phyloP scores from a whole-genome alignment of 2,113 vertebrate species.

The Rana temporaria region DNA sequence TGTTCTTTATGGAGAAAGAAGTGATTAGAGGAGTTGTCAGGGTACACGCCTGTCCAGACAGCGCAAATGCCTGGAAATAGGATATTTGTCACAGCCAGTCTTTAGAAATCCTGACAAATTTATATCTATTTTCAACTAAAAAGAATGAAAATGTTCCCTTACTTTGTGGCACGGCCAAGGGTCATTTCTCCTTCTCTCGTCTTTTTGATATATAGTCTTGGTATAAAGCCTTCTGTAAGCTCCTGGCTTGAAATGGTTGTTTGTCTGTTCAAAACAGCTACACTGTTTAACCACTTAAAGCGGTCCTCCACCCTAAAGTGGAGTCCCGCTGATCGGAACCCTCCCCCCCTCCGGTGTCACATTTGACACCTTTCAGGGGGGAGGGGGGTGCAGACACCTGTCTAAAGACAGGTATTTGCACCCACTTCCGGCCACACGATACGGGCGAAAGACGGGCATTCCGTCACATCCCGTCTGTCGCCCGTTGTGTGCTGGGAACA shows the following conservation, averaged over 20 bases:
- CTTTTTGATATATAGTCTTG: slow-evolving; percentile 18
- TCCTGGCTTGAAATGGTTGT: slow-evolving; percentile 16
- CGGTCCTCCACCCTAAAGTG: too few species aligned
- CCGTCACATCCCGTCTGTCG: too few species aligned
- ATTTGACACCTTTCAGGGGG: too few species aligned
- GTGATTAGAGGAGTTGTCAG: slow-evolving; percentile 46
- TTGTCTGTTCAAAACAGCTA: background rate
- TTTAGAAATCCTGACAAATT: slow-evolving; percentile 31
- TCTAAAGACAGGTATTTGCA: too few species aligned
- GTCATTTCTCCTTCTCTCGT: slow-evolving; percentile 24
- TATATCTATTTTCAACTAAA: slow-evolving; percentile 33
- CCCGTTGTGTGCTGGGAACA: too few species aligned
- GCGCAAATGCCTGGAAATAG: slow-evolving; percentile 19
- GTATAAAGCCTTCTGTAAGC: slow-evolving; percentile 19
- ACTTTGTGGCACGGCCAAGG: background rate
- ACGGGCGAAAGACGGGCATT: too few species aligned
- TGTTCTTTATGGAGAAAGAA: slow-evolving; percentile 38
- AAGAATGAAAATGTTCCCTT: slow-evolving; percentile 12
- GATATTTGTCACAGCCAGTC: slow-evolving; percentile 42
- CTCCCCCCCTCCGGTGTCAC: too few species aligned
- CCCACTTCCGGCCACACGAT: too few species aligned
- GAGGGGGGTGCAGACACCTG: too few species aligned
- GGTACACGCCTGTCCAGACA: slow-evolving; percentile 41
- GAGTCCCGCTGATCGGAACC: too few species aligned
- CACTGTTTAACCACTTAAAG: too few species aligned